A percentile compares a stretch with the other conserved stretches of the same genome.
Conservation (phyloP, 2,888 invertebrate species). For the Mythimna impura region DNA sequence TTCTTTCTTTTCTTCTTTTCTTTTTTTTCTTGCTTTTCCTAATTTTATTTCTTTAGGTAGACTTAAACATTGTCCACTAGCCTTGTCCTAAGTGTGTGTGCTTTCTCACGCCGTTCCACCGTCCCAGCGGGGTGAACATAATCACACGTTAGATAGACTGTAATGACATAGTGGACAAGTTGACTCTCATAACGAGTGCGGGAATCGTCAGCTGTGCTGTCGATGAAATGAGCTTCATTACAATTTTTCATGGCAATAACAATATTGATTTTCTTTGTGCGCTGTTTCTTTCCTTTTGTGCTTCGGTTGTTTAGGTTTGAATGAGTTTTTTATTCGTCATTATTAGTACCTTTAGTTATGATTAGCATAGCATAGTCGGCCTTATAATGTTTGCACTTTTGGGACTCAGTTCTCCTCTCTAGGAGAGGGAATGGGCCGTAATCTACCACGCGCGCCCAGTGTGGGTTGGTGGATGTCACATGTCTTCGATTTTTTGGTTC, state of each 20-base stretch:
- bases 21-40: too few species aligned
- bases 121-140: conserved; percentile 31
- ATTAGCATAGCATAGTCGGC: too few species aligned
- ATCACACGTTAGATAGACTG: conserved; percentile 28
- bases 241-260: conserved; percentile 17
- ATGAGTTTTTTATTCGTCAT: neutral
- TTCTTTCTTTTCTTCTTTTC: too few species aligned
- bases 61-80: neutral
- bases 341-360: neutral
- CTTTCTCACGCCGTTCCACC: conserved; percentile 41
- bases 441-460: too few species aligned
- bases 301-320: neutral
- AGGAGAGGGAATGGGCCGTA: too few species aligned
- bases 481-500: too few species aligned
- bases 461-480: too few species aligned
- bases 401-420: too few species aligned
- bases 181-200: conserved; percentile 48
- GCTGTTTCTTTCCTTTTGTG: neutral
- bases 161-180: conserved; percentile 43
- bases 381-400: too few species aligned
- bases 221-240: neutral
- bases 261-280: conserved; percentile 47
- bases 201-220: conserved; percentile 41
- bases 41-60: too few species aligned
- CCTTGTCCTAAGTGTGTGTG: conserved; percentile 31